These are phyloP conservation scores for Stichodactyla mertensii DNA, from an alignment of 64 coral and sea anemone genomes.

Conservation along the genomic window DNA sequence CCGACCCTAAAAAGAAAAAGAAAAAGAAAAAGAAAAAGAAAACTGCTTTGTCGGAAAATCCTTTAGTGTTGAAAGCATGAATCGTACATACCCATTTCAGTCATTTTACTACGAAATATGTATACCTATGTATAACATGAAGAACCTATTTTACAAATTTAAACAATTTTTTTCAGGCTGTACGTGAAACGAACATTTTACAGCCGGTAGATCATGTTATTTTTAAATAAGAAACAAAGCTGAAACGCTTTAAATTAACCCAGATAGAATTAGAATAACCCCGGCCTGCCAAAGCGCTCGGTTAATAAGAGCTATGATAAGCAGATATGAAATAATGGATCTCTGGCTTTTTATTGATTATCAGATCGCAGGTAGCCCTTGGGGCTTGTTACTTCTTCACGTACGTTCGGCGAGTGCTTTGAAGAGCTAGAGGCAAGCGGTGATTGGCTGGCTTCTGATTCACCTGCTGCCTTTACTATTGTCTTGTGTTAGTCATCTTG, in stretches of 20 bases:
- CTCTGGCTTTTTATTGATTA: conserved; percentile 5
- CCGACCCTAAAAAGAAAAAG: background rate
- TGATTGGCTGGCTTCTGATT: background rate
- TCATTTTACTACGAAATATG: no score
- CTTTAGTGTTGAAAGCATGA: no score
- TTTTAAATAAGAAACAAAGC: no score
- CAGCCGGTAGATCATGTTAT: no score
- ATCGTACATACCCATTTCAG: no score
- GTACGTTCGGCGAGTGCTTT: background rate
- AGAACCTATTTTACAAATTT: no score
- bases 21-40: background rate
- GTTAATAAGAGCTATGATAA: background rate
- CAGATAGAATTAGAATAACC: no score
- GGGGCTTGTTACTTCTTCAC: background rate
- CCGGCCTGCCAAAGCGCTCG: no score
- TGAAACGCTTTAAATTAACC: no score
- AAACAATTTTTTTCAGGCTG: no score
- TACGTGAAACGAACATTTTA: no score
- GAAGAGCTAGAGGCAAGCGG: background rate
- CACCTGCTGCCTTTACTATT: background rate
- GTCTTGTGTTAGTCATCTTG: background rate
- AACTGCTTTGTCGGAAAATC: background rate
- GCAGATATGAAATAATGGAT: background rate
- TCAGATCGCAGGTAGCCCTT: background rate
- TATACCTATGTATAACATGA: no score